A percentile compares a stretch with the other conserved stretches of the same genome.
Evolutionary conservation across 2,797 vertebrate genomes (phyloP).

Genomic region (Sebastiscus tertius): DNA sequence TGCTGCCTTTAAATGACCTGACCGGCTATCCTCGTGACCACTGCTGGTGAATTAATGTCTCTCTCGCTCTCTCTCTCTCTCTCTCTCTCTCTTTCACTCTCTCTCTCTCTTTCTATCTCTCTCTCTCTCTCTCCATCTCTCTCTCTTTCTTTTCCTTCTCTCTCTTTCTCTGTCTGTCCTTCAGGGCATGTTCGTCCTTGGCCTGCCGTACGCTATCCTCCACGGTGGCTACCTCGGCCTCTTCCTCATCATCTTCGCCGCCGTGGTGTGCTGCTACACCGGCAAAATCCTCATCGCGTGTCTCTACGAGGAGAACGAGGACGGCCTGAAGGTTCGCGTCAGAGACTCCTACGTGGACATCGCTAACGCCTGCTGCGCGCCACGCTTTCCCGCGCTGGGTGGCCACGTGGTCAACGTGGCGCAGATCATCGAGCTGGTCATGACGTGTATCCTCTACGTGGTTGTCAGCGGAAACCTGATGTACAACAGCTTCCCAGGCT

Average conservation of each 20-base stretch:
- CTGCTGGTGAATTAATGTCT: neutral
- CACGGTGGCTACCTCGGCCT: conserved; percentile 96
- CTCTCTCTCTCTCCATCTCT: conserved; percentile 32
- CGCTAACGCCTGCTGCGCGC: conserved; percentile 93
- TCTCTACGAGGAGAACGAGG: conserved; percentile 95
- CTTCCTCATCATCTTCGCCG: conserved; percentile 96
- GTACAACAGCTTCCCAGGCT: conserved; percentile 93
- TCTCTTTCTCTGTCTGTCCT: no score
- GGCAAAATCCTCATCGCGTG: conserved; percentile 96
- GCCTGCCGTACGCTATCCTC: conserved; percentile 95
- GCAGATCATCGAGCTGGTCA: conserved; percentile 96
- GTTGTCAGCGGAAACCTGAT: conserved; percentile 96
- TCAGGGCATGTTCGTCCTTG: conserved; percentile 87
- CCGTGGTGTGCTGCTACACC: conserved; percentile 96
- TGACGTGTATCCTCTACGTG: conserved; percentile 97
- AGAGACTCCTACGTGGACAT: conserved; percentile 96
- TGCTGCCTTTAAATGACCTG: conserved; percentile 10
- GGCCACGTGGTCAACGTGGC: conserved; percentile 94
- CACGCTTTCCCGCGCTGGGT: conserved; percentile 91
- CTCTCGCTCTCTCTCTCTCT: neutral
- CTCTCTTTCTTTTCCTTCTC: conserved; percentile 15
- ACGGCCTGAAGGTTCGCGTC: conserved; percentile 91
- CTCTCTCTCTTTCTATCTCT: no score
- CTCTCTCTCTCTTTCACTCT: no score
- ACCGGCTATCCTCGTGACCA: conserved; percentile 7